A percentile compares a stretch with the other conserved stretches of the same genome.
phyloP scores from a whole-genome alignment of 1,140 invertebrate species.

The Xylocopa sonorina region DNA sequence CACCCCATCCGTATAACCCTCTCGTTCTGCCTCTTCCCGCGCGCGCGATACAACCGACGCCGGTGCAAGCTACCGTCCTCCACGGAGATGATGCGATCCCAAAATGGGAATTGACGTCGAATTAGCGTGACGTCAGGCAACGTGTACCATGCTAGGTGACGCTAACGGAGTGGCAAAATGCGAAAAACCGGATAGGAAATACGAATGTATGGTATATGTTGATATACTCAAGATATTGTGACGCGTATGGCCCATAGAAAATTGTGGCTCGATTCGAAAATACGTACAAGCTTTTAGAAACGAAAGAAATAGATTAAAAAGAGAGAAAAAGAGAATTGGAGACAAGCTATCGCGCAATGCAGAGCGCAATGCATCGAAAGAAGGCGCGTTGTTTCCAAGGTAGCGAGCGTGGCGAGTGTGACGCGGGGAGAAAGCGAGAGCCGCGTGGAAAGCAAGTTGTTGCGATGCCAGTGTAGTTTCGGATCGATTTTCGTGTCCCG shows the following conservation, averaged over 20 bases:
- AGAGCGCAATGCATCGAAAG: too few relatives aligned
- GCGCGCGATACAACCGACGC: constrained; percentile 30
- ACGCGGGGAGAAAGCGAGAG: constrained; percentile 56
- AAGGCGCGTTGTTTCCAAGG: constrained; percentile 33
- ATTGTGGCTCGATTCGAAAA: too few relatives aligned
- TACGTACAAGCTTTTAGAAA: too few relatives aligned
- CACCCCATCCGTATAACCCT: constrained; percentile 1
- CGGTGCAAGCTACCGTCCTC: constrained; percentile 47
- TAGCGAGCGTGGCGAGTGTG: constrained; percentile 12
- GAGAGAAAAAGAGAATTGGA: neutral
- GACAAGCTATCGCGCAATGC: too few relatives aligned
- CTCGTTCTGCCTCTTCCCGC: constrained; percentile 29
- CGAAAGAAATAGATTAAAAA: too few relatives aligned
- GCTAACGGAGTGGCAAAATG: neutral
- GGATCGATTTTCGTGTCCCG: constrained; percentile 57
- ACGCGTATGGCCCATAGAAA: too few relatives aligned
- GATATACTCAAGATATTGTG: too few relatives aligned
- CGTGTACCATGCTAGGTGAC: constrained; percentile 11
- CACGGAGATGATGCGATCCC: constrained; percentile 41
- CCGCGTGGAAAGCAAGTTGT: constrained; percentile 52
- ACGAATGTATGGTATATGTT: too few relatives aligned
- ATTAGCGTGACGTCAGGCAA: constrained; percentile 53
- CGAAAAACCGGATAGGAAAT: neutral
- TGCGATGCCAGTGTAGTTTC: constrained; percentile 45
- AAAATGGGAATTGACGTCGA: constrained; percentile 64